Percentiles rank a stretch among this genome's conserved stretches.
Conservation (phyloP, 2,888 invertebrate species). For the Gonocerus acuteangulatus region DNA sequence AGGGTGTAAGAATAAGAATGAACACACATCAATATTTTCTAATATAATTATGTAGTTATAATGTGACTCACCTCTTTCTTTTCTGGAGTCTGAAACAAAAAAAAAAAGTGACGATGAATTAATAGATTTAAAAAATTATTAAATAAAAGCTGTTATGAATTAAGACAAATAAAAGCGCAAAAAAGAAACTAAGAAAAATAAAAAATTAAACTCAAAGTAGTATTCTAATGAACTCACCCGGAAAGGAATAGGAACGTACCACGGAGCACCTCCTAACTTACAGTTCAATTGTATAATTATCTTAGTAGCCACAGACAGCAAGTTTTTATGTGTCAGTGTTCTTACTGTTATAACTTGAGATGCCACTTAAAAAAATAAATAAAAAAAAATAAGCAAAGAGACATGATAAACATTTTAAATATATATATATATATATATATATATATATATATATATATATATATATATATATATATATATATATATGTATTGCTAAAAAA, state of each 20-base stretch:
- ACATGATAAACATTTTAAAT: background rate
- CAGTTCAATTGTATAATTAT: constrained; percentile 88
- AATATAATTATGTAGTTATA: no score
- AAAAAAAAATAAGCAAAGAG: background rate
- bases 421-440: no score
- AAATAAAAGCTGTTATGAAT: no score
- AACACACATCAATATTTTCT: no score
- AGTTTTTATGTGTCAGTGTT: constrained; percentile 51
- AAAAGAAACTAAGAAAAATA: no score
- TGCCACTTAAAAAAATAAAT: constrained; percentile 44
- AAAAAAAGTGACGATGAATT: background rate
- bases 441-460: background rate
- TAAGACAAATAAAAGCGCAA: background rate
- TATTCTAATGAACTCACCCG: constrained; percentile 28
- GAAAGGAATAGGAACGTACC: constrained; percentile 65
- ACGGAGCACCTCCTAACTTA: constrained; percentile 86
- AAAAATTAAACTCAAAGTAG: background rate
- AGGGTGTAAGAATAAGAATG: no score
- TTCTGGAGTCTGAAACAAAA: background rate
- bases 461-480: background rate
- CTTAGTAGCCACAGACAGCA: constrained; percentile 79
- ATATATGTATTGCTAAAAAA: background rate
- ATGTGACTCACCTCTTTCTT: background rate
- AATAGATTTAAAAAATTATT: no score
- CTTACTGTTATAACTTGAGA: constrained; percentile 43